Evolutionary conservation across 2,113 vertebrate species (phyloP).

Genomic region (Ochotona curzoniae): DNA sequence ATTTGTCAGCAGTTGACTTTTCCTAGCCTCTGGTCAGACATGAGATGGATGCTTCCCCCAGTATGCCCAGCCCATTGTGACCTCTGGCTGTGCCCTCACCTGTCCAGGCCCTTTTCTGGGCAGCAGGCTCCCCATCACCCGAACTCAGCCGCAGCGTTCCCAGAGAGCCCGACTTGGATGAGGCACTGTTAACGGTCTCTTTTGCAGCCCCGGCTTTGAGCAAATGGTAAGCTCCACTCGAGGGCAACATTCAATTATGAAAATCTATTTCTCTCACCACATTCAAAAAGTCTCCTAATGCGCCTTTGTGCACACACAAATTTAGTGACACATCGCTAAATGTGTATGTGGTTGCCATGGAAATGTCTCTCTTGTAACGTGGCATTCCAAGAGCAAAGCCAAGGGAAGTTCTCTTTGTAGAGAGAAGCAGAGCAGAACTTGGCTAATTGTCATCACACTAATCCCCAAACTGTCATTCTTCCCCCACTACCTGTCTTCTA

Average conservation of each 20-base stretch:
- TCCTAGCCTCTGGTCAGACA: neutral
- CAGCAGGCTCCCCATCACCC: constrained; percentile 33
- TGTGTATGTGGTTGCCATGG: constrained; percentile 81
- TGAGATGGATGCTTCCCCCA: neutral
- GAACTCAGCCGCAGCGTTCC: neutral
- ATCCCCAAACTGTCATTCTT: constrained; percentile 80
- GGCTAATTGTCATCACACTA: constrained; percentile 76
- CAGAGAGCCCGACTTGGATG: neutral
- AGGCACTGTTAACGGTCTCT: neutral
- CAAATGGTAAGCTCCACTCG: constrained; percentile 72
- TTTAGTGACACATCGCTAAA: constrained; percentile 80
- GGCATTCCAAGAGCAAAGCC: constrained; percentile 67
- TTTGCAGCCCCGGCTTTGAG: neutral
- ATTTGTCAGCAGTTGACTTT: neutral
- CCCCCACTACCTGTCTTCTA: constrained; percentile 76
- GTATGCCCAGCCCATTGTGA: constrained; percentile 41
- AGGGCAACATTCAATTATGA: constrained; percentile 79
- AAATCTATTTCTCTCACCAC: constrained; percentile 78
- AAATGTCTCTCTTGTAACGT: constrained; percentile 72
- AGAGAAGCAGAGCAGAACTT: constrained; percentile 81
- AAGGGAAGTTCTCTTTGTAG: constrained; percentile 80
- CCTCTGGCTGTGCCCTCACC: neutral
- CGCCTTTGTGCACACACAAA: constrained; percentile 78
- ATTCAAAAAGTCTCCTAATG: constrained; percentile 78
- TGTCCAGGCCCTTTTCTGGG: constrained; percentile 19